These are phyloP conservation scores for Salticus scenicus DNA, from an alignment of 2,888 invertebrate genomes.

Conservation along the genomic window DNA sequence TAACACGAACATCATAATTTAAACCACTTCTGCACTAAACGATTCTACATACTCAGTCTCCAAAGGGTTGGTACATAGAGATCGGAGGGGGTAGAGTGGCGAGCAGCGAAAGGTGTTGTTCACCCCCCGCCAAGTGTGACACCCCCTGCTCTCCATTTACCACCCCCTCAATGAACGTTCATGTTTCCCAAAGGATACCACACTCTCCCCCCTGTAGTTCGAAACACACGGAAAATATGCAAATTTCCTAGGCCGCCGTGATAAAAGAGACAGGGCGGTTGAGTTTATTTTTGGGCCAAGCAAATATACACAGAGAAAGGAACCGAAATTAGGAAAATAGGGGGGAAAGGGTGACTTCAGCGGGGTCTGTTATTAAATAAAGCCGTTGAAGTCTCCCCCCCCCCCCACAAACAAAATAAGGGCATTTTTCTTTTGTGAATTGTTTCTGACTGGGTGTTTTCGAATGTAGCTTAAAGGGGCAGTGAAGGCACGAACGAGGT, in stretches of 20 bases:
- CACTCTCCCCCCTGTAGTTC: slow-evolving; percentile 26
- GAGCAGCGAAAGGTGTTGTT: slow-evolving; percentile 52
- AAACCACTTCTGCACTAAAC: slow-evolving; percentile 59
- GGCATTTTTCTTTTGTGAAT: slow-evolving; percentile 4
- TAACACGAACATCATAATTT: slow-evolving; percentile 29
- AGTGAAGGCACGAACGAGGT: neutral
- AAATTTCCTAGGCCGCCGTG: slow-evolving; percentile 47
- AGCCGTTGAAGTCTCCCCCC: slow-evolving; percentile 12
- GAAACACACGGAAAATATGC: slow-evolving; percentile 68
- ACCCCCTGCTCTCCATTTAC: neutral
- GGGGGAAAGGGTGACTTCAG: slow-evolving; percentile 11
- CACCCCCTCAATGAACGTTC: slow-evolving; percentile 42
- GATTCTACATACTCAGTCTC: slow-evolving; percentile 31
- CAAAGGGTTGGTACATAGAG: slow-evolving; percentile 38
- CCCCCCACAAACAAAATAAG: neutral
- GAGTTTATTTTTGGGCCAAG: slow-evolving; percentile 65
- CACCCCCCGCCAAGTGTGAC: slow-evolving; percentile 44
- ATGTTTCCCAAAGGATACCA: slow-evolving; percentile 67
- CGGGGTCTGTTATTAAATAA: slow-evolving; percentile 25
- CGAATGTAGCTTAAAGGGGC: neutral
- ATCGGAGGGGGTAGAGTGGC: slow-evolving; percentile 11
- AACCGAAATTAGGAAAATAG: slow-evolving; percentile 50
- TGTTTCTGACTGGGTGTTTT: neutral
- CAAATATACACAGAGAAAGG: slow-evolving; percentile 65
- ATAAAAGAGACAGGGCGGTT: slow-evolving; percentile 55